Base-by-base conservation (phyloP, 2,888 invertebrate genomes). In the Trypoxylon attenuatum region DNA sequence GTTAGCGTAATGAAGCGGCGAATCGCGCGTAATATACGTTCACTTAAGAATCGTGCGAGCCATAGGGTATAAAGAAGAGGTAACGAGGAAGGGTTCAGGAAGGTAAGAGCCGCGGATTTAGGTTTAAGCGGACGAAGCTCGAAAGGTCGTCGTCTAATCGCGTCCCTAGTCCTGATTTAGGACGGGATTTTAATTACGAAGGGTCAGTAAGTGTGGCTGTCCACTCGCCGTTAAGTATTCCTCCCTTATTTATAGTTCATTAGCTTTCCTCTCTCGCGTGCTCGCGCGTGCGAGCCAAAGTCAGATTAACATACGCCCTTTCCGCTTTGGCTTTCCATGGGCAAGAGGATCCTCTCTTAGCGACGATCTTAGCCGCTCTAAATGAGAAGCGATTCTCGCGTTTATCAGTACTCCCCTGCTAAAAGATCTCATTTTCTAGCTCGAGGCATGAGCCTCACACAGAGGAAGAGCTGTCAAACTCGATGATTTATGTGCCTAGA, bases 171-270 rank as follows among this genome's bases (percentile, higher is more conserved):
- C 83, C 71, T 84, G 84, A 83, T 84, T 84, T 84, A 84, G 82
- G 76, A 69, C 71, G 76, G 84, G 82, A 84, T 82, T 82, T 84
- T 84, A 84, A 84, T 84, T 84, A 82, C 79, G 64, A 71, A 82
- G 84, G 84, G 83, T 82, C 80, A 82, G 78, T 81, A 79, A 83
- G 77, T 75, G 72, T 62, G 66, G 67, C 76, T 73, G 72, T 73
- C 76, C 73, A 71, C 71, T 73, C 60, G 69, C 66, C 57, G 65
- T 70, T 33, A 71, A 75, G 75, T 76, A 78, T 79, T 66, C 62
- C 70, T 63, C 80, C 78, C 77, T 82, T 82, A 80, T 82, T 82
- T 82, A 82, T 82, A 77, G 81, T 79, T 82, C 82, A 82, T 82
- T 82, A 82, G 79, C 72, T 69, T 57, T 60, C 76, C 74, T 76